Evolutionary conservation across 2,888 invertebrate species (phyloP), one percentile per base, ranked within the genome.

Genomic region (Barypeithes pellucidus): DNA sequence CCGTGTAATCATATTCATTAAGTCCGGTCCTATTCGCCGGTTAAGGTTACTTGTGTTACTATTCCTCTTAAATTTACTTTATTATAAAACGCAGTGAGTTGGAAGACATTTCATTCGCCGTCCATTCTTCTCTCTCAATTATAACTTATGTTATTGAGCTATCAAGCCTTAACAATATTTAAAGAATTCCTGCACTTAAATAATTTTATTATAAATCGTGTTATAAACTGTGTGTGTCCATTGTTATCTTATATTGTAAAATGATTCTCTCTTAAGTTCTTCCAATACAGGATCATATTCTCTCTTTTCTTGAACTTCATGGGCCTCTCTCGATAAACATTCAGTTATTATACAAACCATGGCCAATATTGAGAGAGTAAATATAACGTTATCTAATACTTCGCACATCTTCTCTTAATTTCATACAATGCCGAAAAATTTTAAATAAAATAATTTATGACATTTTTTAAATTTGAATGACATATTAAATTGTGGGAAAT

Each of bases 301-400:
- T 14, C 39, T 24, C 45, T 57, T 36, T 8, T 47, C 14, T 3
- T 29, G 0, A 7, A 11, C 9, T 29, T 29, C 52, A 18, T n/a
- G 11, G 14, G 16, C 5, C 16, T 62, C 39, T 33, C 45, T 45
- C 8, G 67, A 62, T 14, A 62, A 24, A 52, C 59, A 72, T 43
- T 67, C 72, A 0, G 67, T 72, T n/a, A 67, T 62, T 8, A 72
- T 14, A 43, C 61, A 67, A 20, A 72, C 67, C 33, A 73, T 24
- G 0, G 68, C 67, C 3, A 73, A 4, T 18, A 68, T 59, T 18
- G 73, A 63, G 22, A 67, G 39, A 4, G 57, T 63, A 29, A 73
- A 72, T 12, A 72, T 24, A 20, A 72, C 9, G 36, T 62, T 61
- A 36, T 72, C 62, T 33, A 72, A 18, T 9, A 63, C 9, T 11